Conservation (phyloP, 2,888 invertebrate genomes). For the Esperia sulphurella region DNA sequence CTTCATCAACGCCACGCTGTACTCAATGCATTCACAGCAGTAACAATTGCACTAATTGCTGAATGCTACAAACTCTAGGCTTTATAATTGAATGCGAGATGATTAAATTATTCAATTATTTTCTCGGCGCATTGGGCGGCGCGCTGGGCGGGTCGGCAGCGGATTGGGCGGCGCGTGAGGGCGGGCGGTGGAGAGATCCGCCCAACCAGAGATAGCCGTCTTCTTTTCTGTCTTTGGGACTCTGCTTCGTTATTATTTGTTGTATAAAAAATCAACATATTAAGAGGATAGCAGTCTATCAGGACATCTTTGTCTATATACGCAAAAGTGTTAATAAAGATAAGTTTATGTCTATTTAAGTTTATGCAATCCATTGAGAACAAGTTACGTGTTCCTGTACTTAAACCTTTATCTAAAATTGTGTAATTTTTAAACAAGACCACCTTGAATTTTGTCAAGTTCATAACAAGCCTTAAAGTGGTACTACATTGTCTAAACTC, state of each 20-base stretch:
- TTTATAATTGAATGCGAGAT: conserved; percentile 60
- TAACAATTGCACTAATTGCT: conserved; percentile 44
- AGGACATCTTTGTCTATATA: too few species aligned
- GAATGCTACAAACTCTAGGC: conserved; percentile 21
- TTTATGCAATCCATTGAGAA: too few species aligned
- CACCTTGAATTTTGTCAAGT: conserved; percentile 53
- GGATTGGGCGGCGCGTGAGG: conserved; percentile 54
- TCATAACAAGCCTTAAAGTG: conserved; percentile 28
- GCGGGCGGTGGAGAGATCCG: conserved; percentile 53
- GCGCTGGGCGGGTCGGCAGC: conserved; percentile 48
- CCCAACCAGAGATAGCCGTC: conserved; percentile 37
- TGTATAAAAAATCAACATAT: background rate
- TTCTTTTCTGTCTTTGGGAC: conserved; percentile 2
- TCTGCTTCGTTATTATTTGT: conserved; percentile 3
- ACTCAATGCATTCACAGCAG: conserved; percentile 1
- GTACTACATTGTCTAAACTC: background rate
- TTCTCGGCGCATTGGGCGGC: conserved; percentile 37
- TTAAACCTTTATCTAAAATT: too few species aligned
- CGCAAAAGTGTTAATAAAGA: too few species aligned
- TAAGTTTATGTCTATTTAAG: too few species aligned
- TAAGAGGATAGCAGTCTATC: too few species aligned
- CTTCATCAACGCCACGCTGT: conserved; percentile 2
- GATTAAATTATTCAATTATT: conserved; percentile 73
- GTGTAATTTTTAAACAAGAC: conserved; percentile 18
- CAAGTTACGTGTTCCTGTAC: background rate